Percentiles rank a stretch among this genome's conserved stretches.
phyloP scores from a whole-genome alignment of 1,140 invertebrate genomes.

The Rhagoletis zephyria region DNA sequence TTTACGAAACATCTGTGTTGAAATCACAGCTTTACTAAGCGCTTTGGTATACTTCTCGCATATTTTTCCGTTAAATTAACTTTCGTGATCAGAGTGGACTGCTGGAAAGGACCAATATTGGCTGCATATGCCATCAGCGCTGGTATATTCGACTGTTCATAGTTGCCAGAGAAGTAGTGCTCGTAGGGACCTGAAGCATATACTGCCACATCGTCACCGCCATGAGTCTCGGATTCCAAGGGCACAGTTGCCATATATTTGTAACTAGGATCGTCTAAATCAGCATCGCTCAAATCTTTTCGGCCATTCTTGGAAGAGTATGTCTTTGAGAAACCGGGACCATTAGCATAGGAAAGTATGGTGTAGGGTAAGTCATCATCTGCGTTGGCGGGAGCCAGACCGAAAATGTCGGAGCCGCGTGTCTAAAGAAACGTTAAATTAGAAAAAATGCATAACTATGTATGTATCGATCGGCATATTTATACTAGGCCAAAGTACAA shows the following conservation, averaged over 20 bases:
- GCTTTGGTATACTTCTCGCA: too few species aligned
- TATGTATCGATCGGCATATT: neutral
- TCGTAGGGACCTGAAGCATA: slow-evolving; percentile 78
- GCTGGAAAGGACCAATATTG: slow-evolving; percentile 71
- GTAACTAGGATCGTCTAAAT: slow-evolving; percentile 66
- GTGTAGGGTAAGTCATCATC: slow-evolving; percentile 78
- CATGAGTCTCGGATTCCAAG: slow-evolving; percentile 78
- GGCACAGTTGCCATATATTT: slow-evolving; percentile 75
- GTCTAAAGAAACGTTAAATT: slow-evolving; percentile 56
- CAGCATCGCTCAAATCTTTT: slow-evolving; percentile 60
- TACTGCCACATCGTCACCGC: slow-evolving; percentile 81
- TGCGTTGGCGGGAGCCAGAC: slow-evolving; percentile 68
- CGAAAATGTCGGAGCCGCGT: slow-evolving; percentile 79
- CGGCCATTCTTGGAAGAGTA: slow-evolving; percentile 60
- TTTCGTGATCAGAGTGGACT: neutral
- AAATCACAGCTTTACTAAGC: too few species aligned
- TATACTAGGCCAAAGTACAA: neutral
- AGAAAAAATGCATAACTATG: neutral
- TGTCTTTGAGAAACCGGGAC: slow-evolving; percentile 75
- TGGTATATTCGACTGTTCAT: slow-evolving; percentile 79
- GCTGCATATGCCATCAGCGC: slow-evolving; percentile 78
- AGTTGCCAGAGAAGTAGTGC: slow-evolving; percentile 79
- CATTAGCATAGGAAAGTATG: slow-evolving; percentile 83
- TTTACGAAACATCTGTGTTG: neutral
- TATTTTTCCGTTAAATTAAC: too few species aligned